Conservation (phyloP, 1,140 invertebrate genomes). For the Drosophila cardini region DNA sequence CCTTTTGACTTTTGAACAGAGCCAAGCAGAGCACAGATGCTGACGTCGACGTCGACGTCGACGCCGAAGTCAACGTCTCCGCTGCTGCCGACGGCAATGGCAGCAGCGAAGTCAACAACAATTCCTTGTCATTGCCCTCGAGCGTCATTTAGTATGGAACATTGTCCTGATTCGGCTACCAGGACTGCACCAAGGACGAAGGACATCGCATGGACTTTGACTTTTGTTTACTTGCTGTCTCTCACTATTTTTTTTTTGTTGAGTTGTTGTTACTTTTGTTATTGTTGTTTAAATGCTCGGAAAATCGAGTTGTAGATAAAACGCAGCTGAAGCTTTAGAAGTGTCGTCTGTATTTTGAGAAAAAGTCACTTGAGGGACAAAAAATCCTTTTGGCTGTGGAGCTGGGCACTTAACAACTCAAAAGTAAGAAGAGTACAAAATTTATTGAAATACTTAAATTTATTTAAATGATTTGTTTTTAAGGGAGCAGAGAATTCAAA, state of each 20-base stretch:
- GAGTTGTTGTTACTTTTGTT: constrained; percentile 54
- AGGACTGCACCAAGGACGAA: constrained; percentile 12
- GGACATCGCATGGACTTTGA: constrained; percentile 1
- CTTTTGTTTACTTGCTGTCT: constrained; percentile 64
- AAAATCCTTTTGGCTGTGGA: not conserved
- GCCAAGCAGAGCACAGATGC: not conserved
- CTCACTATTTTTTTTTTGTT: constrained; percentile 28
- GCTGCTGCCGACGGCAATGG: not conserved
- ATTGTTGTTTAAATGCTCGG: constrained; percentile 71
- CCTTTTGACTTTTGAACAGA: constrained; percentile 73
- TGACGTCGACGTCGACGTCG: constrained; percentile 2
- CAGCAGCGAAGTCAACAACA: constrained; percentile 29
- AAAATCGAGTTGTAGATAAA: constrained; percentile 76
- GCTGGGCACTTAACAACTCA: not conserved
- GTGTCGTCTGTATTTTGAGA: constrained; percentile 67
- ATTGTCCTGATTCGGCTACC: constrained; percentile 3
- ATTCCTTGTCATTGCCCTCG: constrained; percentile 71
- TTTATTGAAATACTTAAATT: not conserved
- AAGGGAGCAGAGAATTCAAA: not conserved
- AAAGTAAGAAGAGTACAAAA: not conserved
- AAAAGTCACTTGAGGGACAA: constrained; percentile 35
- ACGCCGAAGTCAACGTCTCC: not conserved
- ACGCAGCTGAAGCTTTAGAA: constrained; percentile 60
- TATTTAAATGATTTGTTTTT: not conserved
- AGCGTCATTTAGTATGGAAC: constrained; percentile 68